Conservation (phyloP, 2,113 vertebrate species). For the Phaetusa simplex region DNA sequence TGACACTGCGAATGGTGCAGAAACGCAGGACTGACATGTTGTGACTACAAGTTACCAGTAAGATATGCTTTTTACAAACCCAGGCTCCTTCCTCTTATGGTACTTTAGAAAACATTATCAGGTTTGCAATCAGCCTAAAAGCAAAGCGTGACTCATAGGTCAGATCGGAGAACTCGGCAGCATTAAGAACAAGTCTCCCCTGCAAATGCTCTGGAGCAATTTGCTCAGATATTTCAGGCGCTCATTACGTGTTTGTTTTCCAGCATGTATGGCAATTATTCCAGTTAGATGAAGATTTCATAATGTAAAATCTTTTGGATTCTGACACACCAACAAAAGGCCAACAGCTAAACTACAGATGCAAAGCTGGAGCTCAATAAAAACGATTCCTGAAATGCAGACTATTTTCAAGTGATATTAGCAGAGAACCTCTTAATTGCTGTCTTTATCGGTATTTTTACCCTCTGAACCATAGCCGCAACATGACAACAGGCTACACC, state of each 20-base stretch:
- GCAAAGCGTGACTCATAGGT: neutral
- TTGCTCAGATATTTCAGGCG: neutral
- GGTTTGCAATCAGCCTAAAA: conserved; percentile 41
- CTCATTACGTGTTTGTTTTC: neutral
- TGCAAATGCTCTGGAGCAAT: neutral
- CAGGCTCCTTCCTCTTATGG: neutral
- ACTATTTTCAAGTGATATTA: neutral
- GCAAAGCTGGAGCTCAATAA: neutral
- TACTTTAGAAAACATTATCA: conserved; percentile 35
- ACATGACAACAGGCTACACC: neutral
- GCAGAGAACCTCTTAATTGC: neutral
- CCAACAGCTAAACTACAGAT: neutral
- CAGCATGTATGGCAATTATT: neutral
- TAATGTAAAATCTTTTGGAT: neutral
- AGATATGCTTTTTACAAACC: neutral
- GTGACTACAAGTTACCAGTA: neutral
- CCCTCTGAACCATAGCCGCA: neutral
- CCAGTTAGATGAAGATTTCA: neutral
- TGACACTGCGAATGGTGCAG: neutral
- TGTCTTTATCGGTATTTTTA: neutral
- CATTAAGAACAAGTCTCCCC: neutral
- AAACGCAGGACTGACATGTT: neutral
- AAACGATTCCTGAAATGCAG: neutral
- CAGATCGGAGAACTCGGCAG: neutral
- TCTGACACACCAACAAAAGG: neutral